These are phyloP conservation scores for Luidia sarsii DNA, from an alignment of 53 echinoderm and acorn worm genomes.

Conservation along the genomic window DNA sequence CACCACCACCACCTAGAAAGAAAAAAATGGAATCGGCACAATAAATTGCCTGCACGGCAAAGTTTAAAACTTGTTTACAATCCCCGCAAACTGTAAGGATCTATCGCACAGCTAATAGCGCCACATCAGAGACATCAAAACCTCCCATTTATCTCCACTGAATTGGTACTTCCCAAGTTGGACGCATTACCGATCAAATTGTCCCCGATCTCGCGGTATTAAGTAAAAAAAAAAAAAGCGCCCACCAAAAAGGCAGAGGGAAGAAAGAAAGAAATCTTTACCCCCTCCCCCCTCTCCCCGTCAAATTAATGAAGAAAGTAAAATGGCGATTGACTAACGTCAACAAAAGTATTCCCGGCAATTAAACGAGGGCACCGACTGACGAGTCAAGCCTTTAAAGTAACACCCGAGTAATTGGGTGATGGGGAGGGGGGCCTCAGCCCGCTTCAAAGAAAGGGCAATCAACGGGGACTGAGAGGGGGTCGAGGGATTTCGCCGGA, in stretches of 20 bases:
- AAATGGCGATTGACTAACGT: background rate
- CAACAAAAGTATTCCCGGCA: slow-evolving; percentile 5
- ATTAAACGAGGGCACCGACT: slow-evolving; percentile 15
- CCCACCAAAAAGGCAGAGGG: background rate
- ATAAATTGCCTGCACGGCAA: no score
- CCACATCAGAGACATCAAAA: background rate
- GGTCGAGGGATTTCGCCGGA: no score
- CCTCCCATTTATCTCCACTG: background rate
- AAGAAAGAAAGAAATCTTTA: slow-evolving; percentile 4
- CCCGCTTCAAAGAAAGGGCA: background rate
- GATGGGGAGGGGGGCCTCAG: no score
- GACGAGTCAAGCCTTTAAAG: slow-evolving; percentile 37
- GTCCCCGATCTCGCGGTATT: background rate
- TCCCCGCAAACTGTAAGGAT: background rate
- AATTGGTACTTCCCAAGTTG: slow-evolving; percentile 34
- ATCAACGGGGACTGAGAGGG: background rate
- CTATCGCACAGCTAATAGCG: background rate
- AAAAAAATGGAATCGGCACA: no score
- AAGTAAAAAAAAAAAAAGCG: background rate
- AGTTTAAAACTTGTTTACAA: no score
- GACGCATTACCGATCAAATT: background rate
- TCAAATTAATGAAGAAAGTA: no score
- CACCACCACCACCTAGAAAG: no score
- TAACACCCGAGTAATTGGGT: slow-evolving; percentile 48
- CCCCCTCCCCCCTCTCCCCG: no score